phyloP scores from a whole-genome alignment of 37 sponge, comb jelly and placozoan species.

The Crambe crambe region DNA sequence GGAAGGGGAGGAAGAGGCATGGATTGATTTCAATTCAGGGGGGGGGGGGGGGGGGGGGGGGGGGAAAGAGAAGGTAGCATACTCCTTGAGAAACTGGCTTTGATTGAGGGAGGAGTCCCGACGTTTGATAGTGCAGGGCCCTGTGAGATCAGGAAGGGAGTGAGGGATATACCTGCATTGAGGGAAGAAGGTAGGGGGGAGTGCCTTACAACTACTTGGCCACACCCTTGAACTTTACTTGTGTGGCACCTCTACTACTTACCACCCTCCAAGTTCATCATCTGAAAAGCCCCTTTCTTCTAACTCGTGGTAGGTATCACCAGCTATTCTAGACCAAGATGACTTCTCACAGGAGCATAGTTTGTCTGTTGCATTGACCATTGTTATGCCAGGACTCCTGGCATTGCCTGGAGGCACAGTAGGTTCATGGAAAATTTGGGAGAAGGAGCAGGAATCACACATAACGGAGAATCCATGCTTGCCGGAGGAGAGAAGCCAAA shows the following conservation, averaged over 20 bases:
- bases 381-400: not conserved
- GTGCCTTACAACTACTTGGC: not conserved
- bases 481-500: slow-evolving; percentile 21
- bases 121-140: slow-evolving; percentile 65
- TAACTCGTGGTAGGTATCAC: too few relatives aligned
- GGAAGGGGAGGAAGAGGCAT: not conserved
- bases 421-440: not conserved
- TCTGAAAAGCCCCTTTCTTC: too few relatives aligned
- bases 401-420: not conserved
- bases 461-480: not conserved
- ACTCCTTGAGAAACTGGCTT: slow-evolving; percentile 35
- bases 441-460: slow-evolving; percentile 20
- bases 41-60: not conserved
- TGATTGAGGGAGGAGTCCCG: slow-evolving; percentile 26
- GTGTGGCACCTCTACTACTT: not conserved
- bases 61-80: not conserved
- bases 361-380: not conserved
- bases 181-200: not conserved
- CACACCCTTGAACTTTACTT: not conserved
- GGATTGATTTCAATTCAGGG: not conserved
- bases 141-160: slow-evolving; percentile 45
- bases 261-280: slow-evolving; percentile 24
- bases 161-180: slow-evolving; percentile 37
- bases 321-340: not conserved
- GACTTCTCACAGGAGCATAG: not conserved